A percentile compares a stretch with the other conserved stretches of the same genome.
Evolutionary conservation across 2,113 vertebrate species (phyloP).

Genomic region (Pteropus alecto): DNA sequence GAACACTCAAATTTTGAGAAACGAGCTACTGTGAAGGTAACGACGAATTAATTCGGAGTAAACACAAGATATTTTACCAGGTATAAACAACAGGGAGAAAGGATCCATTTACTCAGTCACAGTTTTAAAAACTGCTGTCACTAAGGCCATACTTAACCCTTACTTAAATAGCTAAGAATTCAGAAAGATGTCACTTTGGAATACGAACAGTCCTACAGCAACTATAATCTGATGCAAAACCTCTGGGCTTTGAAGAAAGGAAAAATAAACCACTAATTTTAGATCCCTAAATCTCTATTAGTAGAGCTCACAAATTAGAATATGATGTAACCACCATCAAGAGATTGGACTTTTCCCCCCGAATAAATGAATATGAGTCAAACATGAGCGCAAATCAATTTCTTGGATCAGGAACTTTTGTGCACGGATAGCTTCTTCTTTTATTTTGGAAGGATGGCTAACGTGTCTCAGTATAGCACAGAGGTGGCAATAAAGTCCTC

Average conservation of each 20-base stretch:
- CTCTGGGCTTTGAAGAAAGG: constrained; percentile 82
- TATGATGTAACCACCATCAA: constrained; percentile 84
- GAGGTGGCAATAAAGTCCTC: background rate
- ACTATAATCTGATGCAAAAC: constrained; percentile 84
- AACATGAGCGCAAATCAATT: constrained; percentile 26
- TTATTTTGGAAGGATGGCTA: background rate
- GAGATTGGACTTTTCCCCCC: constrained; percentile 60
- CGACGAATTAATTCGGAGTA: constrained; percentile 80
- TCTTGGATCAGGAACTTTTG: background rate
- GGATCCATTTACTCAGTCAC: constrained; percentile 74
- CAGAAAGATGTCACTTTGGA: constrained; percentile 77
- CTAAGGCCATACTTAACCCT: constrained; percentile 75
- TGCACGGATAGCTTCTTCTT: background rate
- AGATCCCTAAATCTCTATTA: constrained; percentile 78
- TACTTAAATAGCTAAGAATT: constrained; percentile 81
- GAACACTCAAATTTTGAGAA: constrained; percentile 30
- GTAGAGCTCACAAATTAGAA: constrained; percentile 80
- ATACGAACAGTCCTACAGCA: constrained; percentile 79
- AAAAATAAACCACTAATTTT: constrained; percentile 86
- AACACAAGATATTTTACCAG: constrained; percentile 73
- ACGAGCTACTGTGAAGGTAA: constrained; percentile 61
- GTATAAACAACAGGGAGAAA: constrained; percentile 76
- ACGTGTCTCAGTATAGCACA: background rate
- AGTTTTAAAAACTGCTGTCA: constrained; percentile 75
- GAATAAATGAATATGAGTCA: constrained; percentile 51